Percentiles rank a stretch among this genome's conserved stretches.
Evolutionary conservation across 2,797 vertebrate genomes (phyloP).

Genomic region (Microctenopoma lineatum): DNA sequence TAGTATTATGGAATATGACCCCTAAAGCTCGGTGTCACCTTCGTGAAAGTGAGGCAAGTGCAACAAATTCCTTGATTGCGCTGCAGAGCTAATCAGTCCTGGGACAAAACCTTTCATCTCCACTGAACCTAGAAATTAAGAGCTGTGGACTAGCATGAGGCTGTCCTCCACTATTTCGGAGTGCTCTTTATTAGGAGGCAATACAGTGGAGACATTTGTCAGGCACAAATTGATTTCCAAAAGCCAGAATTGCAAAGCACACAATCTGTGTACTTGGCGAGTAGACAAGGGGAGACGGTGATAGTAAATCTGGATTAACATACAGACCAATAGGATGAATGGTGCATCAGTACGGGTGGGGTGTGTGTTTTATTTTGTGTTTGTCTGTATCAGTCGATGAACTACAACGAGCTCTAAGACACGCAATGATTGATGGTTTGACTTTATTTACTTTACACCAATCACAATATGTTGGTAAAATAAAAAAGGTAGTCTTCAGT

Average conservation of each 20-base stretch:
- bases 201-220: conserved; percentile 10
- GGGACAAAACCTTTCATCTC: neutral
- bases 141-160: neutral
- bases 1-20: neutral
- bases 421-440: too few relatives aligned
- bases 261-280: conserved; percentile 39
- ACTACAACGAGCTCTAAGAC: neutral
- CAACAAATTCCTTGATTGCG: neutral
- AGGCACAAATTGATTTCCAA: conserved; percentile 15
- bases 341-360: conserved; percentile 10
- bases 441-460: neutral
- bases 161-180: neutral
- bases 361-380: conserved; percentile 11
- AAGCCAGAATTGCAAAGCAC: conserved; percentile 37
- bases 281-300: conserved; percentile 28
- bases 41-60: neutral
- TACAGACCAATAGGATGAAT: conserved; percentile 16
- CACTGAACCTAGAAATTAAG: conserved; percentile 6
- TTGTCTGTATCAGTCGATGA: neutral
- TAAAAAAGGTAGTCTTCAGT: too few relatives aligned
- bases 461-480: neutral
- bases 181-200: conserved; percentile 7
- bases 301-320: conserved; percentile 65
- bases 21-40: neutral
- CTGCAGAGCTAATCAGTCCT: neutral